Base-by-base conservation (phyloP, 2,888 invertebrate species). In the Hoplodrina ambigua region DNA sequence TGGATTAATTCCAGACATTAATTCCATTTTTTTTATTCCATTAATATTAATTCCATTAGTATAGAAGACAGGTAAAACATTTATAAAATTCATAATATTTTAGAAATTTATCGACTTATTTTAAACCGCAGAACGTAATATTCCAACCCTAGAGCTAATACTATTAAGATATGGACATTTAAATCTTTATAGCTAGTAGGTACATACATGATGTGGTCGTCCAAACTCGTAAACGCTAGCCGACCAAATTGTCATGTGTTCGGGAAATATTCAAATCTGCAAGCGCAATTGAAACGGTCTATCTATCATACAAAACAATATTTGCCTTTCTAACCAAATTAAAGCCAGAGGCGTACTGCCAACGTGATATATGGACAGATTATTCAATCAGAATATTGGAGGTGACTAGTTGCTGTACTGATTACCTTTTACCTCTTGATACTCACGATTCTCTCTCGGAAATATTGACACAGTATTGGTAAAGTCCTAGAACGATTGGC, bases 331-430 rank as follows among this genome's bases (percentile, higher is more conserved):
- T 59, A 81, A 67, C 75, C 52, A 55, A 49, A 75, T 64, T 69
- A 69, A 60, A 59, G 58, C 55, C 44, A 65, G 59, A 19, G 17
- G 46, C 54, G 59, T 50, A 17, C 58, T 56, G 46, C 49, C 66
- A 54, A 59, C 54, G n/a, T 68, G 68, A 74, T 69, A 59, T 75
- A 75, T n/a, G 50, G 75, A 67, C 33, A 74, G 69, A 80, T 78
- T 78, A 80, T 81, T 80, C 75, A 78, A 81, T 81, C 75, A 80
- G 71, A 78, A 75, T 81, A 75, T 17, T 62, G 44, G 67, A 72
- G 78, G 63, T 64, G 75, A 78, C 69, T 75, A 64, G 71, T 61
- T 78, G 63, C 53, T 65, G 20, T 60, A 66, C 73, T 59, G 59
- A 78, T 69, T 69, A 74, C 69, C 65, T 56, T 58, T 54, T 55